Percentiles rank a stretch among this genome's conserved stretches.
phyloP scores from a whole-genome alignment of 2,888 invertebrate genomes.

The Pandemis cinnamomeana region DNA sequence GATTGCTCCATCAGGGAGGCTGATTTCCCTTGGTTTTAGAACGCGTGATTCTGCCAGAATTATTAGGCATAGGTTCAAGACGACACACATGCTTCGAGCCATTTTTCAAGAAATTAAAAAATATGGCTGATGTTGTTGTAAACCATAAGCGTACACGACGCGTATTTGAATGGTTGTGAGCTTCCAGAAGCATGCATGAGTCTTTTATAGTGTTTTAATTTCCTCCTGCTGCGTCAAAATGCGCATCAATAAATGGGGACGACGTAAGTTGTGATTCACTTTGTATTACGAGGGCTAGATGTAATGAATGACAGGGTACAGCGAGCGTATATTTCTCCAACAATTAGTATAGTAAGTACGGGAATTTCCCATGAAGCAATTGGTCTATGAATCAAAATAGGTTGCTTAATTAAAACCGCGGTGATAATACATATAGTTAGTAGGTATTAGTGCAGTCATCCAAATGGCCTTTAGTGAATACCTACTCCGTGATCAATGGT shows the following conservation, averaged over 20 bases:
- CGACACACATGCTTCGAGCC: conserved; percentile 22
- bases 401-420: neutral
- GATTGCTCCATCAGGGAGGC: conserved; percentile 47
- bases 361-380: neutral
- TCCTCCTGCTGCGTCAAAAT: neutral
- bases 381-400: neutral
- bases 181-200: neutral
- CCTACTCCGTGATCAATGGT: no score
- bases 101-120: conserved; percentile 33
- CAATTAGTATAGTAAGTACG: neutral
- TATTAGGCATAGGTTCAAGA: conserved; percentile 17
- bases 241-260: conserved; percentile 14
- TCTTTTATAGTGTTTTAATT: conserved; percentile 27
- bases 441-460: neutral
- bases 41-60: conserved; percentile 18
- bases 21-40: conserved; percentile 30
- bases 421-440: no score
- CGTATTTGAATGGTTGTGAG: conserved; percentile 41
- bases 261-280: conserved; percentile 23
- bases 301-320: neutral
- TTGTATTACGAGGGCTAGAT: neutral
- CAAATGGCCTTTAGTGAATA: neutral
- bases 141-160: conserved; percentile 40
- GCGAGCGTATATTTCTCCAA: neutral
- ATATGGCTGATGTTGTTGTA: conserved; percentile 21